A percentile compares a stretch with the other conserved stretches of the same genome.
These are phyloP conservation scores for Tetanocera ferruginea DNA, from an alignment of 2,888 invertebrate genomes.

Conservation along the genomic window DNA sequence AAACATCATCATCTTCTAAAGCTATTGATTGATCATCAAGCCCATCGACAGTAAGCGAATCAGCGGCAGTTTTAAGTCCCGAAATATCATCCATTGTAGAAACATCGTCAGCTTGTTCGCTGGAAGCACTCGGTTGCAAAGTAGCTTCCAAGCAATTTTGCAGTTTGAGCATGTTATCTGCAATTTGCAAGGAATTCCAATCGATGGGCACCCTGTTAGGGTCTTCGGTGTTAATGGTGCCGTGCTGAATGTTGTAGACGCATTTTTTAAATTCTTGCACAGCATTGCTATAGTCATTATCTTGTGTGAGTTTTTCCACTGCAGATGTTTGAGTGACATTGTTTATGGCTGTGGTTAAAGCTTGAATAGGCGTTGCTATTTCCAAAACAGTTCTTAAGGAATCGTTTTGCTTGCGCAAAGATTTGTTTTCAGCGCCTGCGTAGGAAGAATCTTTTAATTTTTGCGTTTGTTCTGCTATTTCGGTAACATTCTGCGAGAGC, in stretches of 20 bases:
- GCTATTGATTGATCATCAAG: conserved; percentile 37
- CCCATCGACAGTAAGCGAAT: conserved; percentile 60
- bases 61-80: conserved; percentile 73
- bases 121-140: conserved; percentile 38
- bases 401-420: conserved; percentile 22
- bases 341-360: conserved; percentile 24
- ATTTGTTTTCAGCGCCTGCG: background rate
- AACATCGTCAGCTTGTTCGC: conserved; percentile 56
- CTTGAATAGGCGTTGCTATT: conserved; percentile 2
- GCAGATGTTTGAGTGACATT: conserved; percentile 42
- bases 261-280: conserved; percentile 43
- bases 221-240: conserved; percentile 46
- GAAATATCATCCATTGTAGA: conserved; percentile 73
- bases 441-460: conserved; percentile 32
- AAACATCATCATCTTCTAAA: conserved; percentile 39
- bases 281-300: conserved; percentile 15
- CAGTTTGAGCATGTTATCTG: conserved; percentile 62
- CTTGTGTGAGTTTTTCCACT: conserved; percentile 51
- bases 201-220: conserved; percentile 42
- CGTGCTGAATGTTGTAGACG: conserved; percentile 31
- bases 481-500: background rate
- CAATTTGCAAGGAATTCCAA: conserved; percentile 53
- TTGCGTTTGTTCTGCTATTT: background rate
- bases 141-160: conserved; percentile 47
- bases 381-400: conserved; percentile 28